Evolutionary conservation across 2,888 invertebrate genomes (phyloP).

Genomic region (Drosophila demipolita): DNA sequence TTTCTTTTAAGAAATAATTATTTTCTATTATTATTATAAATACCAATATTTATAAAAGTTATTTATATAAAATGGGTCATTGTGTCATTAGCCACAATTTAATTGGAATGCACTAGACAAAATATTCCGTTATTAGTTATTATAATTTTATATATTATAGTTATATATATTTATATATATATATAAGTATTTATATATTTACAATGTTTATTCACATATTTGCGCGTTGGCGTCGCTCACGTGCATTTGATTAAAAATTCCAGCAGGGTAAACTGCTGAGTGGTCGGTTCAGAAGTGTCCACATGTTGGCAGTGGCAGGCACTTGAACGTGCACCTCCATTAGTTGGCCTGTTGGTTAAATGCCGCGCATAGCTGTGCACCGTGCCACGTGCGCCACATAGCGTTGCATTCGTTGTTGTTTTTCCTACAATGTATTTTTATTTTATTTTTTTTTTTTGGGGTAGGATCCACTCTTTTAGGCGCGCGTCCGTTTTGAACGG

Average conservation of each 20-base stretch:
- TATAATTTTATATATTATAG: conserved; percentile 1
- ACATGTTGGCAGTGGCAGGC: conserved; percentile 2
- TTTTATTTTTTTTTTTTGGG: conserved; percentile 64
- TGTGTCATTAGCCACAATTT: not conserved
- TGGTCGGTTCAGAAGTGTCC: conserved; percentile 18
- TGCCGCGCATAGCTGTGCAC: conserved; percentile 37
- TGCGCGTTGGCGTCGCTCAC: conserved; percentile 54
- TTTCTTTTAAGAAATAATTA: not conserved
- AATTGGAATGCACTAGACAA: no score
- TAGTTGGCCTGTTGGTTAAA: conserved; percentile 21
- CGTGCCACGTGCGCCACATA: conserved; percentile 53
- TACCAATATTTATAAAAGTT: not conserved
- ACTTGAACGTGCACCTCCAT: conserved; percentile 14
- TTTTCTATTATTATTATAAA: not conserved
- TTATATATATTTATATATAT: not conserved
- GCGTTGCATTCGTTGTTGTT: conserved; percentile 36
- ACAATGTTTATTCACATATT: conserved; percentile 49
- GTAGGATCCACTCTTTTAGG: conserved; percentile 74
- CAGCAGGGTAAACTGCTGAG: conserved; percentile 24
- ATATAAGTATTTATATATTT: conserved; percentile 12
- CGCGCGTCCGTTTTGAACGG: conserved; percentile 36
- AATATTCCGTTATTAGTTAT: not conserved
- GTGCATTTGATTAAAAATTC: conserved; percentile 61
- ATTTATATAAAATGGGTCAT: not conserved
- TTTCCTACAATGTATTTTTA: not conserved